phyloP scores from a whole-genome alignment of 2,888 invertebrate genomes.

The Hemaris fuciformis region DNA sequence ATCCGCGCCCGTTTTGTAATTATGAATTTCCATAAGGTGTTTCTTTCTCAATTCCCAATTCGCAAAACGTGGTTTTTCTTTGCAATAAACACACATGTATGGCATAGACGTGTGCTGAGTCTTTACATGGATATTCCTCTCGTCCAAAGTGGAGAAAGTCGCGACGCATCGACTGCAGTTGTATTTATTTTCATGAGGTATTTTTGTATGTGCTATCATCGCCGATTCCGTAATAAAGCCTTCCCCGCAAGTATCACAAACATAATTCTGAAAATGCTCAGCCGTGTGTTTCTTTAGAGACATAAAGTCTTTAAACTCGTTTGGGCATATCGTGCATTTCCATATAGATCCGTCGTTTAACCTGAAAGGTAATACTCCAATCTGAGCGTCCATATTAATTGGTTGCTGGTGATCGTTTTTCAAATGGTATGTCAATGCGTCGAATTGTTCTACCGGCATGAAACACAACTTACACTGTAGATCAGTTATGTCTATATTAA shows the following conservation, averaged over 20 bases:
- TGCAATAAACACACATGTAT: conserved; percentile 70
- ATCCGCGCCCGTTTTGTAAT: conserved; percentile 66
- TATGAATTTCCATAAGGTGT: conserved; percentile 70
- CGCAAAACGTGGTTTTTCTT: conserved; percentile 70
- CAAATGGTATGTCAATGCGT: conserved; percentile 60
- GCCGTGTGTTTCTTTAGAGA: conserved; percentile 70
- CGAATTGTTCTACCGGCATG: conserved; percentile 57
- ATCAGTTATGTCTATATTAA: conserved; percentile 71
- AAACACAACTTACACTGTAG: conserved; percentile 72
- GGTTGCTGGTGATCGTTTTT: conserved; percentile 69
- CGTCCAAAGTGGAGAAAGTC: conserved; percentile 65
- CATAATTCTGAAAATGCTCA: conserved; percentile 73
- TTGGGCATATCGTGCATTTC: conserved; percentile 72
- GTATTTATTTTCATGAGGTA: conserved; percentile 73
- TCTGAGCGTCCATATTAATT: conserved; percentile 61
- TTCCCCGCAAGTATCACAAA: conserved; percentile 74
- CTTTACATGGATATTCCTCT: conserved; percentile 68
- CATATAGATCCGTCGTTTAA: conserved; percentile 66
- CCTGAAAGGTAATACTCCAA: conserved; percentile 67
- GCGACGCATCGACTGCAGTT: conserved; percentile 70
- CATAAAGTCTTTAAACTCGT: conserved; percentile 69
- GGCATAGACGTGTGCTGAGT: conserved; percentile 69
- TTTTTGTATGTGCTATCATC: conserved; percentile 70
- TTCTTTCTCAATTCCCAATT: conserved; percentile 71
- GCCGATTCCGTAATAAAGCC: conserved; percentile 74